Evolutionary conservation across 2,113 vertebrate species (phyloP).

Genomic region (Phycodurus eques): DNA sequence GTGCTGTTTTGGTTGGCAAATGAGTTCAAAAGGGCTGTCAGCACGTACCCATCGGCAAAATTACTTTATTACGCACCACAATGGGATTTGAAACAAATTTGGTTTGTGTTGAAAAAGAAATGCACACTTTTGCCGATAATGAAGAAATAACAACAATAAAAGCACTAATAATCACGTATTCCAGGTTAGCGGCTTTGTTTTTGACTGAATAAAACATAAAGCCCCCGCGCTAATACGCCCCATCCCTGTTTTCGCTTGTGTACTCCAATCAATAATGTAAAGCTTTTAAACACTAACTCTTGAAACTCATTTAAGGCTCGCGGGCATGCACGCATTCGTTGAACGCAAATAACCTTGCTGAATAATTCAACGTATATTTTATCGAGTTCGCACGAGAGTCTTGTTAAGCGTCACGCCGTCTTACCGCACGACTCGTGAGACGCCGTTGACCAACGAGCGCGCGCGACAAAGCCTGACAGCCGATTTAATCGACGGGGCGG

Average conservation of each 20-base stretch:
- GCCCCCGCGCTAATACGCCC: background rate
- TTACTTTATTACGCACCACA: background rate
- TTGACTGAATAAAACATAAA: background rate
- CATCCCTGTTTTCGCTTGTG: constrained; percentile 9
- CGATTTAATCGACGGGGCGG: constrained; percentile 14
- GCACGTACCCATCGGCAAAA: no score
- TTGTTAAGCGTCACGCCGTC: background rate
- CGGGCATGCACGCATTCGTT: constrained; percentile 20
- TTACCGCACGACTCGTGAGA: constrained; percentile 8
- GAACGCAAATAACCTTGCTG: constrained; percentile 17
- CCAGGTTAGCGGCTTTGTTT: background rate
- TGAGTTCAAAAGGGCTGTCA: background rate
- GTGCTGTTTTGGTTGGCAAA: background rate
- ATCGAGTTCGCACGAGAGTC: background rate
- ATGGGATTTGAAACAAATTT: background rate
- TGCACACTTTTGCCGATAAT: background rate
- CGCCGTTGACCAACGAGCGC: constrained; percentile 16
- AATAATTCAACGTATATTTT: constrained; percentile 27
- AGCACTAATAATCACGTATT: background rate
- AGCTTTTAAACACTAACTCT: constrained; percentile 19
- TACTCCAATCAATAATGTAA: constrained; percentile 22
- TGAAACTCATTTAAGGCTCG: constrained; percentile 18
- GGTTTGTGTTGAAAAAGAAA: background rate
- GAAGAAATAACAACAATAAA: background rate
- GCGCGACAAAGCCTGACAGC: constrained; percentile 21